Percentiles rank a stretch among this genome's conserved stretches.
phyloP scores from a whole-genome alignment of 2,888 invertebrate species.

The Tupiocoris notatus region DNA sequence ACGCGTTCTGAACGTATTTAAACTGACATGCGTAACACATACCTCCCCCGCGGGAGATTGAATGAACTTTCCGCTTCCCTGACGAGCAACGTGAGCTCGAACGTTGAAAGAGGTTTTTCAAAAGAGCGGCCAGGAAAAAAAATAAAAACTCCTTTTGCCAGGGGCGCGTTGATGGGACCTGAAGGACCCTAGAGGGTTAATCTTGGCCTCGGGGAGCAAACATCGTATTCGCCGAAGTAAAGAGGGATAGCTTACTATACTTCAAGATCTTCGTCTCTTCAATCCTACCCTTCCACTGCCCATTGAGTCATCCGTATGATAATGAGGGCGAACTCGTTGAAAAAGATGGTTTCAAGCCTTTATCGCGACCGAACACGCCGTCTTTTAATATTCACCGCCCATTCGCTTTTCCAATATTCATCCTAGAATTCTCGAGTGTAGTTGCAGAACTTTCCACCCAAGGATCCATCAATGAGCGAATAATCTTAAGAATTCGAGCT shows the following conservation, averaged over 20 bases:
- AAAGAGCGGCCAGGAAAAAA: background rate
- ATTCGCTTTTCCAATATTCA: background rate
- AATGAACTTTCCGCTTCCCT: background rate
- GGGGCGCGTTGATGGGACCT: constrained; percentile 29
- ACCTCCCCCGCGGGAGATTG: background rate
- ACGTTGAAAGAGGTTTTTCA: background rate
- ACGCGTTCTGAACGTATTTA: background rate
- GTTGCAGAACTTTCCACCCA: too few species aligned
- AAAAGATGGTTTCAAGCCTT: background rate
- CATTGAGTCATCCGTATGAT: background rate
- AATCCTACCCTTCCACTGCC: background rate
- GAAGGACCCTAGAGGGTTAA: constrained; percentile 33
- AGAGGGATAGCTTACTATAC: background rate
- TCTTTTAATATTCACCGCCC: background rate
- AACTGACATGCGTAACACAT: background rate
- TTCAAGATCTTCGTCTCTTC: background rate
- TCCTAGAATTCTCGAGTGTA: too few species aligned
- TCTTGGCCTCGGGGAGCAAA: constrained; percentile 28
- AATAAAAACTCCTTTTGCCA: constrained; percentile 6
- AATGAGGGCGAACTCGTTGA: background rate
- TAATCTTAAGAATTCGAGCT: too few species aligned
- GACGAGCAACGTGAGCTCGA: background rate
- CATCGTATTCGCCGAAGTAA: constrained; percentile 1
- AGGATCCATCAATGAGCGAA: too few species aligned
- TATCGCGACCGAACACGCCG: background rate